Percentiles rank a stretch among this genome's conserved stretches.
Evolutionary conservation across 2,797 vertebrate species (phyloP).

Genomic region (Tiaroga cobitis): DNA sequence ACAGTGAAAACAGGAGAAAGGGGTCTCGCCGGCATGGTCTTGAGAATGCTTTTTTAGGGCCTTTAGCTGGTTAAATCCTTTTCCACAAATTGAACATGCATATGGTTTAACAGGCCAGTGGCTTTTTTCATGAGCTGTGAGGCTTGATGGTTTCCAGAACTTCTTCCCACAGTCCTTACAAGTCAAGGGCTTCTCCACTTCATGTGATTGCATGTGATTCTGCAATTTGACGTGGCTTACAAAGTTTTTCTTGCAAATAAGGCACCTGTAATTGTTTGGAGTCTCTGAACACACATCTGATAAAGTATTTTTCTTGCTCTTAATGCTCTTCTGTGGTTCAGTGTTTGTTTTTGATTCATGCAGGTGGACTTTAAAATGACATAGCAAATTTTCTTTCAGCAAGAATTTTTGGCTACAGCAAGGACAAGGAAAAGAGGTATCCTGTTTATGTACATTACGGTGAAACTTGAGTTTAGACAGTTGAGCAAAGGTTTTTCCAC

Average conservation of each 20-base stretch:
- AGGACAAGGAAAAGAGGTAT: conserved; percentile 52
- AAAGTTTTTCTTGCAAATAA: conserved; percentile 53
- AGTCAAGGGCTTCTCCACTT: conserved; percentile 28
- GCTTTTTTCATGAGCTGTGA: conserved; percentile 55
- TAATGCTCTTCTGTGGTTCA: neutral
- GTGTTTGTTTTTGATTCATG: conserved; percentile 3
- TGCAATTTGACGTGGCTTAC: conserved; percentile 22
- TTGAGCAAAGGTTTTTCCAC: conserved; percentile 60
- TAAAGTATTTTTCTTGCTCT: neutral
- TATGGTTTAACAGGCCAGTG: conserved; percentile 66
- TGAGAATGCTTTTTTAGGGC: conserved; percentile 58
- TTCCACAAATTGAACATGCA: conserved; percentile 62
- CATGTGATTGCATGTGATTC: conserved; percentile 45
- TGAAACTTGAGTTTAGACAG: conserved; percentile 59
- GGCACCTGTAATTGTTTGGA: neutral
- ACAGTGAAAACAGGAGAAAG: conserved; percentile 59
- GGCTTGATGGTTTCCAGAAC: conserved; percentile 50
- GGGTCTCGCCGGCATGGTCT: conserved; percentile 57
- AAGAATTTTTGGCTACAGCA: conserved; percentile 56
- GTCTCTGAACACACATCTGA: neutral
- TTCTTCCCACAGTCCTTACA: conserved; percentile 57
- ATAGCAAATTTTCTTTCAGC: conserved; percentile 53
- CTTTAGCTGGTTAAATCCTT: conserved; percentile 54
- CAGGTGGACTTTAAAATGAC: conserved; percentile 62
- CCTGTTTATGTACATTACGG: conserved; percentile 48